Percentiles rank a stretch among this genome's conserved stretches.
These are phyloP conservation scores for Phengaris arion DNA, from an alignment of 2,888 invertebrate species.

Conservation along the genomic window DNA sequence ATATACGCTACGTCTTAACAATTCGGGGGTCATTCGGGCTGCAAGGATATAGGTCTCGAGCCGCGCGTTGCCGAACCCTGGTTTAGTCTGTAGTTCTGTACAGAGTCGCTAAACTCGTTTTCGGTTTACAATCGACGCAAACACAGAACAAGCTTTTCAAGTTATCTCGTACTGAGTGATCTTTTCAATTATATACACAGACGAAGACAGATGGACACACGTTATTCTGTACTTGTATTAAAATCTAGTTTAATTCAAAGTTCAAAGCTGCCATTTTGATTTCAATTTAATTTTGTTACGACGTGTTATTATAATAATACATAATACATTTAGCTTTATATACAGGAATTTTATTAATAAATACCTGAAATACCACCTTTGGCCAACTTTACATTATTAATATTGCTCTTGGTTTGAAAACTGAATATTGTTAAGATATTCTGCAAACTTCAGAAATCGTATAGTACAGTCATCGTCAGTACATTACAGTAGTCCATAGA, in stretches of 20 bases:
- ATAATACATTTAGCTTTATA: not conserved
- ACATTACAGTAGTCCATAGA: too few species aligned
- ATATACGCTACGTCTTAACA: too few species aligned
- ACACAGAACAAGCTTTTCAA: conserved; percentile 40
- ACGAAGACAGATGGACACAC: not conserved
- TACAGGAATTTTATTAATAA: not conserved
- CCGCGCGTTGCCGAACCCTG: too few species aligned
- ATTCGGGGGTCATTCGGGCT: too few species aligned
- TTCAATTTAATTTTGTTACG: not conserved
- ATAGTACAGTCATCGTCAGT: too few species aligned
- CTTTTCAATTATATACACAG: not conserved
- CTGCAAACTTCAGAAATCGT: not conserved
- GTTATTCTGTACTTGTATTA: not conserved
- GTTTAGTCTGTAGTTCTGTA: conserved; percentile 21
- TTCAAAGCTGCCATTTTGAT: not conserved
- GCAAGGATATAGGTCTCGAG: too few species aligned
- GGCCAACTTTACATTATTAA: not conserved
- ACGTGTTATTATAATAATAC: not conserved
- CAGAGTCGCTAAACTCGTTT: conserved; percentile 37
- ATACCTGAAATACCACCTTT: not conserved
- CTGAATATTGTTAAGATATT: not conserved
- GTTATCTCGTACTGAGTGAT: conserved; percentile 35
- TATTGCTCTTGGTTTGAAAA: not conserved
- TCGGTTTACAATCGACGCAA: conserved; percentile 35
- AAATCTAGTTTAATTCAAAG: not conserved